Evolutionary conservation across 2,113 vertebrate species (phyloP).

Genomic region (Atractosteus spatula): DNA sequence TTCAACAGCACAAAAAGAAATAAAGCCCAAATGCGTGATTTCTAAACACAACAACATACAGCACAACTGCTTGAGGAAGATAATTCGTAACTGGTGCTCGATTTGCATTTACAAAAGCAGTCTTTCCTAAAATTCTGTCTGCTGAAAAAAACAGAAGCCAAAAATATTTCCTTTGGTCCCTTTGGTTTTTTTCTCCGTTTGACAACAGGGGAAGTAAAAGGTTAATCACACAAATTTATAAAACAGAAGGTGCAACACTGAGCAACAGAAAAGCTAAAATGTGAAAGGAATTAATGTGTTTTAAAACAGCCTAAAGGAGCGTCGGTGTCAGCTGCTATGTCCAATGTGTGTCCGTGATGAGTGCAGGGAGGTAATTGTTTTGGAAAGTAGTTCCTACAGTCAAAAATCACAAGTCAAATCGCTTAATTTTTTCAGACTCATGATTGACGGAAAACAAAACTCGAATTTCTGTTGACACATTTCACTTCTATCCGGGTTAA

Average conservation of each 20-base stretch:
- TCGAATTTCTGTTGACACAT: constrained; percentile 29
- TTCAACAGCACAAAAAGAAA: too few species aligned
- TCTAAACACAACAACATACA: too few species aligned
- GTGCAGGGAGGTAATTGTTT: constrained; percentile 14
- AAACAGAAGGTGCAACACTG: constrained; percentile 7
- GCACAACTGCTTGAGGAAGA: too few species aligned
- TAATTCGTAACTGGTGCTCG: too few species aligned
- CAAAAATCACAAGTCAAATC: constrained; percentile 11
- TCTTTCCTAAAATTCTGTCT: too few species aligned
- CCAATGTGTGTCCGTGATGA: not conserved
- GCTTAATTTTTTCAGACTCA: constrained; percentile 20
- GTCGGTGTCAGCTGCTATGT: not conserved
- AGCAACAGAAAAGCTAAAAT: not conserved
- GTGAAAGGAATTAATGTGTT: constrained; percentile 19
- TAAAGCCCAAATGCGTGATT: too few species aligned
- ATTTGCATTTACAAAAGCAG: too few species aligned
- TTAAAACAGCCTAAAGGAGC: constrained; percentile 21
- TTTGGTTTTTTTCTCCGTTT: too few species aligned
- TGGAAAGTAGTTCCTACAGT: constrained; percentile 27
- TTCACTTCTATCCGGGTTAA: constrained; percentile 9
- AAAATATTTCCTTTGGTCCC: too few species aligned
- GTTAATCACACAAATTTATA: constrained; percentile 3
- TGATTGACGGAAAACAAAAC: constrained; percentile 36
- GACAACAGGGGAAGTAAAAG: not conserved
- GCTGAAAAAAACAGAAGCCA: too few species aligned